Evolutionary conservation across 2,888 invertebrate species (phyloP).

Genomic region (Deilephila elpenor): DNA sequence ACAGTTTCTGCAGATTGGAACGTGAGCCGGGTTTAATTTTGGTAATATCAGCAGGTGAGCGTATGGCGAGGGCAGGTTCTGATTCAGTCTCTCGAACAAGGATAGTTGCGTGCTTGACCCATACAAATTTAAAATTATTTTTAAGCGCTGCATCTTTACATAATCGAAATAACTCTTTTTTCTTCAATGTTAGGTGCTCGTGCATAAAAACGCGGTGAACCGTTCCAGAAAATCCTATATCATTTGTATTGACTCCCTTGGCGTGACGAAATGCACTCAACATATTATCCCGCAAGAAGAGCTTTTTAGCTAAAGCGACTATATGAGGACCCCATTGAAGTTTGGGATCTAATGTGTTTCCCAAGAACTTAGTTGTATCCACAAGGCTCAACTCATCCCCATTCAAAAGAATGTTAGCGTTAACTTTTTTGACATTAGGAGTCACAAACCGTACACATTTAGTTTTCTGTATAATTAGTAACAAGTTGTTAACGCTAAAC

Average conservation of each 20-base stretch:
- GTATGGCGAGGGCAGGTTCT: conserved; percentile 21
- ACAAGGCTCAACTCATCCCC: too few species aligned
- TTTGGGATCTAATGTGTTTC: too few species aligned
- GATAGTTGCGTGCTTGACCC: conserved; percentile 29
- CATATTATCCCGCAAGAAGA: not conserved
- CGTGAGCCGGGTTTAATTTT: not conserved
- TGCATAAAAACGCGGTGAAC: not conserved
- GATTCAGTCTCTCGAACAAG: conserved; percentile 26
- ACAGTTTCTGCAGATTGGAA: not conserved
- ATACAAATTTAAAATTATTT: conserved; percentile 18
- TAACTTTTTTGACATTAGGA: too few species aligned
- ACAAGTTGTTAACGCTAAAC: too few species aligned
- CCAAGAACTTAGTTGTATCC: too few species aligned
- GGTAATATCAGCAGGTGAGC: not conserved
- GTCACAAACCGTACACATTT: too few species aligned
- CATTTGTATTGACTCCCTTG: not conserved
- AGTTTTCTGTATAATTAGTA: too few species aligned
- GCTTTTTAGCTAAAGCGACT: too few species aligned
- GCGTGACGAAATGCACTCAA: not conserved
- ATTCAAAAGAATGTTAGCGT: too few species aligned
- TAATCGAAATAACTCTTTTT: conserved; percentile 28
- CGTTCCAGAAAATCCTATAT: not conserved
- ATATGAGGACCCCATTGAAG: too few species aligned
- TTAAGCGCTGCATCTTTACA: conserved; percentile 18
- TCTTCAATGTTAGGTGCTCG: conserved; percentile 29